phyloP scores from a whole-genome alignment of 2,113 vertebrate species.

The Poeciliopsis retropinna region DNA sequence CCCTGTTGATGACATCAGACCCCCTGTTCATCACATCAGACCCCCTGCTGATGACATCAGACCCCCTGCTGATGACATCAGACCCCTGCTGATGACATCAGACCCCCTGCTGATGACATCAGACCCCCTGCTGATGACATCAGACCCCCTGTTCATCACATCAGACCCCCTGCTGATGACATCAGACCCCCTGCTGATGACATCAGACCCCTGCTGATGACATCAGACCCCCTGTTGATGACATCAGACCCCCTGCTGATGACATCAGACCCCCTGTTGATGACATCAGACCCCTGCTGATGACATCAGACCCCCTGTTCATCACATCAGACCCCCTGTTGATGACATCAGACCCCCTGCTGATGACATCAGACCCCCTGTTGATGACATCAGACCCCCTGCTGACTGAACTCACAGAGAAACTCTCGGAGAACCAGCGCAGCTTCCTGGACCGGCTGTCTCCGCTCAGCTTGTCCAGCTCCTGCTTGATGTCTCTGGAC shows the following conservation, averaged over 20 bases:
- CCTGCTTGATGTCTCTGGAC: constrained; percentile 93
- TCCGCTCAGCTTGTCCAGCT: constrained; percentile 87
- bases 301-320: not conserved
- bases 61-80: not conserved
- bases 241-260: not conserved
- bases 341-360: not conserved
- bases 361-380: not conserved
- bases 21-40: too few relatives aligned
- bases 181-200: not conserved
- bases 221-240: not conserved
- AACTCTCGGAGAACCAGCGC: constrained; percentile 94
- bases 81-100: not conserved
- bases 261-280: not conserved
- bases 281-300: too few relatives aligned
- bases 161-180: too few relatives aligned
- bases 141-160: not conserved
- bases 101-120: not conserved
- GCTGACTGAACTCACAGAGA: constrained; percentile 85
- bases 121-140: not conserved
- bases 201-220: too few relatives aligned
- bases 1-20: not conserved
- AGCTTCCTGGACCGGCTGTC: constrained; percentile 86
- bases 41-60: not conserved
- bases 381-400: not conserved
- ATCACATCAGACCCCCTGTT: too few relatives aligned